Base-by-base conservation (phyloP, 2,113 vertebrate genomes). In the Herpetotheres cachinnans region DNA sequence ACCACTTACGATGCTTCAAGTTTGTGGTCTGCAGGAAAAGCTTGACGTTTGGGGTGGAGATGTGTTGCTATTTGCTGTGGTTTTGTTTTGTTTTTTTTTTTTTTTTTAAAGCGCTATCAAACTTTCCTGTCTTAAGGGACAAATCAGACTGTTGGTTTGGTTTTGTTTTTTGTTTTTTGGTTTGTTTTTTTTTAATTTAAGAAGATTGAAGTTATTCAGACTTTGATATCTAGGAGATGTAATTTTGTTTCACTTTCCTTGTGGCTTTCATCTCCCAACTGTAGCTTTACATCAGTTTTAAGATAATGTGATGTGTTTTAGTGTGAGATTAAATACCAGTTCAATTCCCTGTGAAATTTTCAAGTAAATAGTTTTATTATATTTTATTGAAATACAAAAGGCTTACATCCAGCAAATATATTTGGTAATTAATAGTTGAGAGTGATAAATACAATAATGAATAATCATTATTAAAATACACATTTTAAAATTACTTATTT, bases 371-470 rank as follows among this genome's bases (percentile, higher is more conserved):
- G 47, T 95, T 97, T 97, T 90, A 95, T 89, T 90, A 47, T 97
- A 79, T 95, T 97, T 97, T 97, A 97, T 96, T 97, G 91, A 97
- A 98, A 96, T 97, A 97, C 92, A 97, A 97, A 98, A 92, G 79
- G 86, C 93, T 97, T 97, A 79, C 58, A 10, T 95, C 91, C 96
- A 97, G 80, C 82, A 97, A 95, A 93, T 79, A 70, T 90, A 96
- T 95, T 96, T 98, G 93, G 95, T 94, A 95, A 73, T 95, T 96
- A 87, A 95, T 79, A 95, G 59, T 93, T 88, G 74, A 93, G 79
- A 91, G 50, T 90, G 88, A 89, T 86, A 96, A 83, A 89, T 96
- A 95, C 89, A 91, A 85, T 97, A 25, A 65, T 82, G 96, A 91
- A 69, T 49, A 96, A 77, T 92, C 46, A 77, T 97, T 72, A 92